phyloP scores from a whole-genome alignment of 1,140 invertebrate species.

The Procambarus virginalis region DNA sequence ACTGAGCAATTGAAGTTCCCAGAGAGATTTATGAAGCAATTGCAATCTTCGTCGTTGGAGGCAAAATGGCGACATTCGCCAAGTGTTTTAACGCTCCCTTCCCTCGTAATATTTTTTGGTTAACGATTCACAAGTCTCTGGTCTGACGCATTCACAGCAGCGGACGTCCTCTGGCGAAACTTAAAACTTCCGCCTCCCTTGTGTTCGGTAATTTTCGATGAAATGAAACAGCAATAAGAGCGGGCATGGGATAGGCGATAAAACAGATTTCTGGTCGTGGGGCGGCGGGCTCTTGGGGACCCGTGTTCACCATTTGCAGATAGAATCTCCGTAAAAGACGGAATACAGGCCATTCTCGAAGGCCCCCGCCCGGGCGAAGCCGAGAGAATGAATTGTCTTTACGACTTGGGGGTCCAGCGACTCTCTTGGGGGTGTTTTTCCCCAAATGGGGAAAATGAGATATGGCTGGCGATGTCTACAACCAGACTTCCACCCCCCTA shows the following conservation, averaged over 20 bases:
- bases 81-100: constrained; percentile 14
- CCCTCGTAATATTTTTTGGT: constrained; percentile 1
- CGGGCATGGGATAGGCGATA: constrained; percentile 42
- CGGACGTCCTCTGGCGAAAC: background rate
- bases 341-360: constrained; percentile 54
- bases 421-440: constrained; percentile 50
- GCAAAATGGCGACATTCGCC: constrained; percentile 31
- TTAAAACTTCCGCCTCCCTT: constrained; percentile 9
- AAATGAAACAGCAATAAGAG: constrained; percentile 63
- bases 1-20: background rate
- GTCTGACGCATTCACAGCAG: background rate
- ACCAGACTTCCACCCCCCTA: background rate
- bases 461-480: constrained; percentile 44
- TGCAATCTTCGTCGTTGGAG: constrained; percentile 23
- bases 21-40: constrained; percentile 36
- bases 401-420: constrained; percentile 28
- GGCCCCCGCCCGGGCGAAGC: background rate
- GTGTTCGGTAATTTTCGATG: constrained; percentile 45
- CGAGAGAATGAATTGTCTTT: constrained; percentile 64
- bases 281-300: constrained; percentile 3
- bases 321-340: constrained; percentile 59
- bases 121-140: constrained; percentile 5
- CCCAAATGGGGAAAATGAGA: constrained; percentile 56
- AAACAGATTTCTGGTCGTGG: constrained; percentile 54
- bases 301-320: constrained; percentile 50